These are phyloP conservation scores for Drosophila cognata DNA, from an alignment of 2,888 invertebrate species.

Conservation along the genomic window DNA sequence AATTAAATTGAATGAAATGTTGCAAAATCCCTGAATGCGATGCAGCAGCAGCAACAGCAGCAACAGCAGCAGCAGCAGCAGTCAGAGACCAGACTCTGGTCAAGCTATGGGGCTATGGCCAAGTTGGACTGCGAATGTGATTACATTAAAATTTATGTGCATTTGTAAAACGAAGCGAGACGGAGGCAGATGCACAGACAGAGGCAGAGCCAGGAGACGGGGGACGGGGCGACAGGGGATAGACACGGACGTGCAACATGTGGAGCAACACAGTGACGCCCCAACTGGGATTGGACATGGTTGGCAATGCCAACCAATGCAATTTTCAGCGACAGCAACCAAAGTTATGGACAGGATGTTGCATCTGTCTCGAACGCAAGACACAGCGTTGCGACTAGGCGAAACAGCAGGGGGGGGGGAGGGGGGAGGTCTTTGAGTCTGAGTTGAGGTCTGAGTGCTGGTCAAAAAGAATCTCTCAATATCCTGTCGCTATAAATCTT, in stretches of 20 bases:
- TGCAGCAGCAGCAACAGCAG: slow-evolving; percentile 34
- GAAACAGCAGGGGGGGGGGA: neutral
- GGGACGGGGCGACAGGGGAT: neutral
- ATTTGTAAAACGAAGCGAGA: slow-evolving; percentile 68
- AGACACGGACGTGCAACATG: slow-evolving; percentile 71
- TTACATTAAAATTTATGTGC: slow-evolving; percentile 83
- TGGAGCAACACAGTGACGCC: slow-evolving; percentile 66
- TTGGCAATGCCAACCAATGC: slow-evolving; percentile 58
- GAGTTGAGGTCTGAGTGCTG: slow-evolving; percentile 6
- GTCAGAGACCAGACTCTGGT: slow-evolving; percentile 21
- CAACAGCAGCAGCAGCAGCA: slow-evolving; percentile 10
- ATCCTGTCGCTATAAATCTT: slow-evolving; percentile 81
- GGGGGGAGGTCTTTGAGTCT: neutral
- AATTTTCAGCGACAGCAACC: slow-evolving; percentile 61
- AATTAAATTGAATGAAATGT: slow-evolving; percentile 76
- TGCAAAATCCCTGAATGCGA: slow-evolving; percentile 65
- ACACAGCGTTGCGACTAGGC: slow-evolving; percentile 1
- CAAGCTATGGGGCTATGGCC: slow-evolving; percentile 41
- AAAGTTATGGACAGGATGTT: slow-evolving; percentile 80
- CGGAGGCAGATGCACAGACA: slow-evolving; percentile 1
- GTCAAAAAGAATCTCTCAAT: slow-evolving; percentile 70
- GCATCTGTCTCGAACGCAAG: slow-evolving; percentile 62
- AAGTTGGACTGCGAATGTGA: slow-evolving; percentile 73
- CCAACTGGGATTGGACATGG: slow-evolving; percentile 42
- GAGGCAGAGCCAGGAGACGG: neutral